phyloP scores from a whole-genome alignment of 2,113 vertebrate species.

The Columba janthina region DNA sequence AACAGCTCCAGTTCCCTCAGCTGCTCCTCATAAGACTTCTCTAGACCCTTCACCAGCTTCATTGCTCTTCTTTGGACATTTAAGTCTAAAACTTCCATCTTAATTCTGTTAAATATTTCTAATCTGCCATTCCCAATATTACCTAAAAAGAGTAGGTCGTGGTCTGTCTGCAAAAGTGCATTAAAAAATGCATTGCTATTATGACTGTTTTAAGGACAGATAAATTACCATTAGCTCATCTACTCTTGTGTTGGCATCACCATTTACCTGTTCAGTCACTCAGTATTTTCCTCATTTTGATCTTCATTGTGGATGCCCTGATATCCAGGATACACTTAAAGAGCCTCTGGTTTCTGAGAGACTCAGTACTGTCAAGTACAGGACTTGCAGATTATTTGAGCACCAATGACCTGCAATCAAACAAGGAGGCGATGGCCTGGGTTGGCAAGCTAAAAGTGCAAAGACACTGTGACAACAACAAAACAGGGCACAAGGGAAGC shows the following conservation, averaged over 20 bases:
- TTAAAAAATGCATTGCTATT: background rate
- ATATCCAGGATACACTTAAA: background rate
- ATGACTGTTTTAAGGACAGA: background rate
- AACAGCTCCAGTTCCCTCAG: background rate
- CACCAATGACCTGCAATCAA: background rate
- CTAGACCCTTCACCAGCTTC: background rate
- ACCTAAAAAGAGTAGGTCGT: background rate
- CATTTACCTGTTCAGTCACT: background rate
- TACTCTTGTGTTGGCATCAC: background rate
- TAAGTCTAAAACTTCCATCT: background rate
- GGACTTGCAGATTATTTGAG: background rate
- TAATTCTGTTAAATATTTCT: background rate
- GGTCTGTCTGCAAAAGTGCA: background rate
- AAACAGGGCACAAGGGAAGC: background rate
- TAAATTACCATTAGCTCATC: background rate
- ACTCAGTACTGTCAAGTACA: background rate
- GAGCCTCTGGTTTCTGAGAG: background rate
- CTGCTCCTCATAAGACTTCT: background rate
- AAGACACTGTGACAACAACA: background rate
- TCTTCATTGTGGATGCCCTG: background rate
- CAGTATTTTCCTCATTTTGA: background rate
- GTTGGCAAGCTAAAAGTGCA: background rate
- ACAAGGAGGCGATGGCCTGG: background rate
- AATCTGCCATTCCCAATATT: background rate
- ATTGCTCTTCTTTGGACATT: background rate